A percentile compares a stretch with the other conserved stretches of the same genome.
Evolutionary conservation across 2,113 vertebrate species (phyloP).

Genomic region (Thalassoma bifasciatum): DNA sequence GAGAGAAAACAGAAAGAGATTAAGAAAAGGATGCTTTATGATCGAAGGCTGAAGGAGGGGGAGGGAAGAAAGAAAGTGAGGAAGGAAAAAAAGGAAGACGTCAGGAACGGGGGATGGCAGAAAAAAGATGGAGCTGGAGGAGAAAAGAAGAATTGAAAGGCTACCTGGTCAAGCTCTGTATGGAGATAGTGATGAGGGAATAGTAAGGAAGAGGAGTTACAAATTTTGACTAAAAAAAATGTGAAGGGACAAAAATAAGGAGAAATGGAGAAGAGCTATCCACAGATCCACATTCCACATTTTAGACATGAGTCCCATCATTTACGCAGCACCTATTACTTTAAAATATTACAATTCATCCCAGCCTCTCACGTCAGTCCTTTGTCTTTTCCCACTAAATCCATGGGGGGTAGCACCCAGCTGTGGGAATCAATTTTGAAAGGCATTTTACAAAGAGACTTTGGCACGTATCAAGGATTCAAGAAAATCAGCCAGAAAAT

Average conservation of each 20-base stretch:
- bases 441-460: conserved; percentile 51
- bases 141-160: conserved; percentile 38
- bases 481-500: conserved; percentile 61
- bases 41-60: conserved; percentile 44
- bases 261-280: background rate
- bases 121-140: conserved; percentile 7
- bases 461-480: conserved; percentile 57
- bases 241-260: background rate
- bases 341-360: conserved; percentile 40
- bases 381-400: conserved; percentile 43
- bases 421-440: conserved; percentile 60
- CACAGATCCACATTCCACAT: conserved; percentile 1
- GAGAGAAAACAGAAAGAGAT: conserved; percentile 49
- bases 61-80: background rate
- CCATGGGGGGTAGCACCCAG: conserved; percentile 40
- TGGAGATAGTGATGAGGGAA: conserved; percentile 1
- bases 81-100: conserved; percentile 20
- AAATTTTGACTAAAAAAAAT: background rate
- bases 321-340: conserved; percentile 7
- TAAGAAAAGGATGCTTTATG: conserved; percentile 42
- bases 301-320: conserved; percentile 2
- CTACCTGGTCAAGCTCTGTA: conserved; percentile 17
- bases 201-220: conserved; percentile 10
- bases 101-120: conserved; percentile 21
- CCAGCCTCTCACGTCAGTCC: conserved; percentile 39